These are phyloP conservation scores for Tenthredo notha DNA, from an alignment of 2,888 invertebrate genomes.

Conservation along the genomic window DNA sequence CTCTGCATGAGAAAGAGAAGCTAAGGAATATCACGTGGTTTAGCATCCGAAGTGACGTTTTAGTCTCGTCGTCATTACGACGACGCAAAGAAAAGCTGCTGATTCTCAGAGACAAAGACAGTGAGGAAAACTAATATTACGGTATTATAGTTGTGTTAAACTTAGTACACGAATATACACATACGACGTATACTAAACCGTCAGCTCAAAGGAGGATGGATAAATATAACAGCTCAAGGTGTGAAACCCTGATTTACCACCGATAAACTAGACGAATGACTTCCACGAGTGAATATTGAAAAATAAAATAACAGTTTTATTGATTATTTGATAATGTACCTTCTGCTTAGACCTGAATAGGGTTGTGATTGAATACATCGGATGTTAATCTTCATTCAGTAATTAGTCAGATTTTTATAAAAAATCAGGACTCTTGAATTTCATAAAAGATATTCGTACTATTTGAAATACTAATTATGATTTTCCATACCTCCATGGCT, in stretches of 20 bases:
- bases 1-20: slow-evolving; percentile 28
- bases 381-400: neutral
- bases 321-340: neutral
- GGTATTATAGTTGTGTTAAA: slow-evolving; percentile 18
- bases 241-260: slow-evolving; percentile 40
- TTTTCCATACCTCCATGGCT: neutral
- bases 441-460: neutral
- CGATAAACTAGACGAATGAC: slow-evolving; percentile 18
- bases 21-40: slow-evolving; percentile 21
- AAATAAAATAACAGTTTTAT: neutral
- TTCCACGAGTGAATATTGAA: neutral
- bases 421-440: neutral
- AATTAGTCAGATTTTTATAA: neutral
- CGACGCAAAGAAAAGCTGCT: neutral
- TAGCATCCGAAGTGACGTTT: slow-evolving; percentile 37
- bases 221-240: slow-evolving; percentile 49
- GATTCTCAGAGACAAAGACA: neutral
- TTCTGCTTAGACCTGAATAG: neutral
- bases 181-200: neutral
- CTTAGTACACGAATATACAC: slow-evolving; percentile 21
- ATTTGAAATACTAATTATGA: neutral
- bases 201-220: slow-evolving; percentile 30
- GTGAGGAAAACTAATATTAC: slow-evolving; percentile 20
- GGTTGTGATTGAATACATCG: neutral
- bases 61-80: neutral